These are phyloP conservation scores for Cheiracanthium punctorium DNA, from an alignment of 2,888 invertebrate genomes.

Conservation along the genomic window DNA sequence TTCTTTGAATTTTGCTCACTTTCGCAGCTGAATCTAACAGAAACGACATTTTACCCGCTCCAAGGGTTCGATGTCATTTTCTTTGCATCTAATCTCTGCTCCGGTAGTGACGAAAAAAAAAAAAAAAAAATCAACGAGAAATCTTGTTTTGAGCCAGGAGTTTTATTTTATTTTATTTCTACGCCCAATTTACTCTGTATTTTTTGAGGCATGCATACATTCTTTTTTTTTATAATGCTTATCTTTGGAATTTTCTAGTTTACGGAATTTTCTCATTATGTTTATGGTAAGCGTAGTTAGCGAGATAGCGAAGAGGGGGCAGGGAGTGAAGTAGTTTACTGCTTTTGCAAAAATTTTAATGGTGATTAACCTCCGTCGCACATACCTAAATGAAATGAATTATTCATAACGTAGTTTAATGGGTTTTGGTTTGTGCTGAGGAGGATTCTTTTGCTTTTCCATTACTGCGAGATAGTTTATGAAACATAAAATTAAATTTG, in stretches of 20 bases:
- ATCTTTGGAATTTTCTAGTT: slow-evolving; percentile 2
- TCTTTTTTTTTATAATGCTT: neutral
- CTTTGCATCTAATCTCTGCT: neutral
- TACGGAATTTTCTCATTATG: neutral
- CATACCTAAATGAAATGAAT: neutral
- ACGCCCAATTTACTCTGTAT: slow-evolving; percentile 47
- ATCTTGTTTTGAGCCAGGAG: neutral
- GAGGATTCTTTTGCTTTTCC: too few species aligned
- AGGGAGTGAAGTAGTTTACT: neutral
- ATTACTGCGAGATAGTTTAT: too few species aligned
- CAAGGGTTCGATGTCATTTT: slow-evolving; percentile 2
- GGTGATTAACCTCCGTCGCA: neutral
- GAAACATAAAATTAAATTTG: too few species aligned
- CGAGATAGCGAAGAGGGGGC: neutral
- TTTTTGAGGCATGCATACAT: neutral
- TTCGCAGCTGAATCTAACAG: slow-evolving; percentile 1
- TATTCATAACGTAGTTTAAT: neutral
- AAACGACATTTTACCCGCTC: slow-evolving; percentile 5
- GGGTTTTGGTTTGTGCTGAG: neutral
- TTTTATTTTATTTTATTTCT: slow-evolving; percentile 42
- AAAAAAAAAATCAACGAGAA: neutral
- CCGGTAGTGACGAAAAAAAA: neutral
- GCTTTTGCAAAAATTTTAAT: neutral
- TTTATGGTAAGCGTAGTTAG: neutral
- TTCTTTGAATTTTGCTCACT: neutral